Percentiles rank a stretch among this genome's conserved stretches.
Conservation (phyloP, 2,888 invertebrate species). For the Marasmarcha lunaedactyla region DNA sequence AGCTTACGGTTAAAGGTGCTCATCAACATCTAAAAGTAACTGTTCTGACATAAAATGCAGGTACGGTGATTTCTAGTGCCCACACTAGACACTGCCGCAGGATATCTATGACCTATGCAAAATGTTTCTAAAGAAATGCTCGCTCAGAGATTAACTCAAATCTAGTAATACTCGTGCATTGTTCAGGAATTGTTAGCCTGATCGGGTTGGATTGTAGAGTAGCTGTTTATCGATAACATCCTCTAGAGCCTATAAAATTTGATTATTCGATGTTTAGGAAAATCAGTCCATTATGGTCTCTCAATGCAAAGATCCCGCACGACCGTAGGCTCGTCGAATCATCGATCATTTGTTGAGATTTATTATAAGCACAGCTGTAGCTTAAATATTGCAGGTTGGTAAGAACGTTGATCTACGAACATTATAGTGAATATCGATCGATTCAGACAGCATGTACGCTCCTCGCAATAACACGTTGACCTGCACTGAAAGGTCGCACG, state of each 20-base stretch:
- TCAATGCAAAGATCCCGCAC: not conserved
- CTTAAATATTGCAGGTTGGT: not conserved
- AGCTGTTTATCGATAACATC: not conserved
- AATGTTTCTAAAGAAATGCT: not conserved
- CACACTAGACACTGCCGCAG: not conserved
- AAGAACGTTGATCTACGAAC: constrained; percentile 8
- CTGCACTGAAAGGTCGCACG: constrained; percentile 42
- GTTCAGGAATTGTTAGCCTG: not conserved
- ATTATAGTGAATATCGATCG: constrained; percentile 11
- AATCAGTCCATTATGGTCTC: not conserved
- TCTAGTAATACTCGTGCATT: not conserved
- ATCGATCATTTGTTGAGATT: not conserved
- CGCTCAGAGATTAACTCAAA: not conserved
- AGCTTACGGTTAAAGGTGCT: too few species aligned
- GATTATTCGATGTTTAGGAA: constrained; percentile 1
- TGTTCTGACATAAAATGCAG: not conserved
- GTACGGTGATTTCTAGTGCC: not conserved
- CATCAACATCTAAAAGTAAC: not conserved
- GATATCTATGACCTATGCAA: not conserved
- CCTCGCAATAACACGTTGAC: constrained; percentile 43
- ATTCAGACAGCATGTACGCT: constrained; percentile 29
- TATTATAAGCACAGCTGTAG: not conserved
- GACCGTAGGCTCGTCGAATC: not conserved
- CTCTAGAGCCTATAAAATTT: not conserved
- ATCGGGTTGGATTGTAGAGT: not conserved